phyloP scores from a whole-genome alignment of 2,113 vertebrate species.

The Meles meles region DNA sequence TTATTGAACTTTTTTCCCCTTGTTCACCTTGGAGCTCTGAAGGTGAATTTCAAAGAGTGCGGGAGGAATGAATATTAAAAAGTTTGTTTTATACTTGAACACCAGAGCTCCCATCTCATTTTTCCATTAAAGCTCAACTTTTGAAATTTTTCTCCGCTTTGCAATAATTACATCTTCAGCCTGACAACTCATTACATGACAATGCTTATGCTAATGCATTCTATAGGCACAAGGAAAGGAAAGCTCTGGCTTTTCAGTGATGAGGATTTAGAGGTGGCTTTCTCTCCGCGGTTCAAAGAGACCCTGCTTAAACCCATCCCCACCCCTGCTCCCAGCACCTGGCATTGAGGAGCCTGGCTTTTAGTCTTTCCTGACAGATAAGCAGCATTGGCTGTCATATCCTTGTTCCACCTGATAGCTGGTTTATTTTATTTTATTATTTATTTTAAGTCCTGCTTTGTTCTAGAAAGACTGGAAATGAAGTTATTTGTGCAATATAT shows the following conservation, averaged over 20 bases:
- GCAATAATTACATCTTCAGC: slow-evolving; percentile 75
- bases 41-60: slow-evolving; percentile 78
- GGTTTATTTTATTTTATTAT: background rate
- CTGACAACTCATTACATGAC: slow-evolving; percentile 76
- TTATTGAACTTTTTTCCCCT: slow-evolving; percentile 77
- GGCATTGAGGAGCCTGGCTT: background rate
- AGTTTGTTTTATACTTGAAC: slow-evolving; percentile 78
- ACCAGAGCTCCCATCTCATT: slow-evolving; percentile 74
- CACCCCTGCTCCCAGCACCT: background rate
- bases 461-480: slow-evolving; percentile 24
- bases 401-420: background rate
- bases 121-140: slow-evolving; percentile 78
- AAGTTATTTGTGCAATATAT: slow-evolving; percentile 2
- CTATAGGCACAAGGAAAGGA: slow-evolving; percentile 45
- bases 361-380: background rate
- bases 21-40: slow-evolving; percentile 78
- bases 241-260: background rate
- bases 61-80: slow-evolving; percentile 78
- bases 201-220: slow-evolving; percentile 76
- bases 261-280: background rate
- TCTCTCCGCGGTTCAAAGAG: background rate
- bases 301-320: background rate
- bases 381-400: background rate
- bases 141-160: slow-evolving; percentile 70
- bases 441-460: slow-evolving; percentile 49